Conservation (phyloP, 2,888 invertebrate genomes). For the Acleris cristana region DNA sequence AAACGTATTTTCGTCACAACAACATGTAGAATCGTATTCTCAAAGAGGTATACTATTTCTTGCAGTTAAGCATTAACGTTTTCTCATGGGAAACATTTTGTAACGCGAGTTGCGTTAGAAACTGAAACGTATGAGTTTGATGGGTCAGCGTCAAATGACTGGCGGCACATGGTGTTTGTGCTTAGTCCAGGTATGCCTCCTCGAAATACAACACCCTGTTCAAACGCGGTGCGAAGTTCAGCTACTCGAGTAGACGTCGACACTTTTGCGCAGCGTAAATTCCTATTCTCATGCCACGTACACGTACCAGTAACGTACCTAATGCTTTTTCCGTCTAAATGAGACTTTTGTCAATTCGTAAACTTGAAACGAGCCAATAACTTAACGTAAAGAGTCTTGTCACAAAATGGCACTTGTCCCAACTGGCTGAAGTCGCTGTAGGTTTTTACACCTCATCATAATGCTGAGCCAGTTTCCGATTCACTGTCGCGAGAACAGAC, state of each 20-base stretch:
- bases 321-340: too few relatives aligned
- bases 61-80: conserved; percentile 42
- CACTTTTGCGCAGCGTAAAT: conserved; percentile 12
- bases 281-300: not conserved
- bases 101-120: conserved; percentile 66
- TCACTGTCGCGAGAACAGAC: too few relatives aligned
- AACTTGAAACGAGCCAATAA: too few relatives aligned
- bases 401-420: too few relatives aligned
- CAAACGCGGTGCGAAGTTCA: conserved; percentile 6
- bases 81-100: conserved; percentile 74
- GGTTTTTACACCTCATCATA: too few relatives aligned
- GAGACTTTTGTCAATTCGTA: too few relatives aligned
- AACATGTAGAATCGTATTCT: conserved; percentile 29
- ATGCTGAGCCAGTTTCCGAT: too few relatives aligned
- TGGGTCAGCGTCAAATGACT: conserved; percentile 74
- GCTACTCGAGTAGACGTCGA: conserved; percentile 8
- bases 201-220: conserved; percentile 65
- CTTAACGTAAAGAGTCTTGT: too few relatives aligned
- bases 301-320: too few relatives aligned
- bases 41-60: conserved; percentile 47
- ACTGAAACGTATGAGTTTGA: conserved; percentile 51
- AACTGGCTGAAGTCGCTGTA: too few relatives aligned
- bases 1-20: conserved; percentile 2
- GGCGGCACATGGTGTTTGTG: conserved; percentile 64
- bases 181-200: conserved; percentile 49